These are phyloP conservation scores for Tenthredo amoena DNA, from an alignment of 2,888 invertebrate species.

Conservation along the genomic window DNA sequence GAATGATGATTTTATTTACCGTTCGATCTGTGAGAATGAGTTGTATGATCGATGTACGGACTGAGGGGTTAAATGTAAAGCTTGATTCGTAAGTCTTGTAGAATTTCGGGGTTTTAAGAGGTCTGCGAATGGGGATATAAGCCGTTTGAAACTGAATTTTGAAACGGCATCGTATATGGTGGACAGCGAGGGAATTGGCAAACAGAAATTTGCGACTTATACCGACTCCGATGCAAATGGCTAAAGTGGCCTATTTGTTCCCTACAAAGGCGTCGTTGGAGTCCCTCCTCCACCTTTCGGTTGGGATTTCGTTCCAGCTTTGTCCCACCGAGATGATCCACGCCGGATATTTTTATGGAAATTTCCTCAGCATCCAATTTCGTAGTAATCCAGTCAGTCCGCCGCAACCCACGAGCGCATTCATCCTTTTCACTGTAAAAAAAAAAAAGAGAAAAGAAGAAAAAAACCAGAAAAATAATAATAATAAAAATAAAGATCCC, in stretches of 20 bases:
- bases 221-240: slow-evolving; percentile 44
- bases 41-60: neutral
- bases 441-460: neutral
- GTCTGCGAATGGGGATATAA: neutral
- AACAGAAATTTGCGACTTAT: slow-evolving; percentile 47
- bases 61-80: neutral
- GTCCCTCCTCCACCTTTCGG: neutral
- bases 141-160: slow-evolving; percentile 25
- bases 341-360: slow-evolving; percentile 50
- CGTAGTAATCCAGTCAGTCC: slow-evolving; percentile 49
- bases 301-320: slow-evolving; percentile 28
- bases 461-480: neutral
- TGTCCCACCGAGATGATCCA: slow-evolving; percentile 51
- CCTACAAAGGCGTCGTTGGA: slow-evolving; percentile 44
- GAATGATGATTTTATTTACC: no score
- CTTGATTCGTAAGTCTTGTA: neutral
- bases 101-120: neutral
- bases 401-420: slow-evolving; percentile 47
- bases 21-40: neutral
- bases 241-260: slow-evolving; percentile 48
- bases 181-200: slow-evolving; percentile 39
- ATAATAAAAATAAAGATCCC: neutral
- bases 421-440: slow-evolving; percentile 34
- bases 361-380: slow-evolving; percentile 52
- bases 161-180: neutral